Percentiles rank a stretch among this genome's conserved stretches.
Evolutionary conservation across 2,113 vertebrate genomes (phyloP).

Genomic region (Sylvia atricapilla): DNA sequence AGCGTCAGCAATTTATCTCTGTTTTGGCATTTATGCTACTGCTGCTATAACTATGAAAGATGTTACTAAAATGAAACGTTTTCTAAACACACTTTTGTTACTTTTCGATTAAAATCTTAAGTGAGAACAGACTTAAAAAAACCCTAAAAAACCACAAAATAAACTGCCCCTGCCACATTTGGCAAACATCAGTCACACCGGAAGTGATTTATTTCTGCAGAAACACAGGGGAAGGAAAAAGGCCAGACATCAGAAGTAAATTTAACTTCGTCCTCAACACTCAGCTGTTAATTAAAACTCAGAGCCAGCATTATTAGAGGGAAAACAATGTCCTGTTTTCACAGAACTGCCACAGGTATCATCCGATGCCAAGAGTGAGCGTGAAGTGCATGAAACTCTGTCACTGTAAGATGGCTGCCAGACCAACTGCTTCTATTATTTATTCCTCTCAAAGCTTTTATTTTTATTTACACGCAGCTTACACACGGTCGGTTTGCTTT

Average conservation of each 20-base stretch:
- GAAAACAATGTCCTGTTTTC: neutral
- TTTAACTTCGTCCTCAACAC: neutral
- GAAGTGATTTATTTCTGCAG: constrained; percentile 1
- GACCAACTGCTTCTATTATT: neutral
- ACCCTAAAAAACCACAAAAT: no score
- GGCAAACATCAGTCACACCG: neutral
- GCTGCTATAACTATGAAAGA: neutral
- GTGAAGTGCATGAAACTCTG: neutral
- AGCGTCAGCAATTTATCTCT: neutral
- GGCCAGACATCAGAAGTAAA: neutral
- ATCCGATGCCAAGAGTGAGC: neutral
- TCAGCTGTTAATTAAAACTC: neutral
- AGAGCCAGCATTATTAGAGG: neutral
- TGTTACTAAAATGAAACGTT: fast-evolving
- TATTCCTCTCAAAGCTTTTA: neutral
- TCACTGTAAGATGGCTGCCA: constrained; percentile 39
- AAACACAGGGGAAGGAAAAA: neutral
- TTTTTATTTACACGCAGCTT: neutral
- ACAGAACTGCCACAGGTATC: neutral
- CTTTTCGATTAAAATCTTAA: neutral
- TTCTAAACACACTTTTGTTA: neutral
- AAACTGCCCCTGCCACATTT: neutral
- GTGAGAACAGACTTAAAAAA: neutral
- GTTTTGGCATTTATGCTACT: neutral
- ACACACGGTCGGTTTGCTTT: fast-evolving